Percentiles rank a stretch among this genome's conserved stretches.
Evolutionary conservation across 2,113 vertebrate genomes (phyloP).

Genomic region (Scortum barcoo): DNA sequence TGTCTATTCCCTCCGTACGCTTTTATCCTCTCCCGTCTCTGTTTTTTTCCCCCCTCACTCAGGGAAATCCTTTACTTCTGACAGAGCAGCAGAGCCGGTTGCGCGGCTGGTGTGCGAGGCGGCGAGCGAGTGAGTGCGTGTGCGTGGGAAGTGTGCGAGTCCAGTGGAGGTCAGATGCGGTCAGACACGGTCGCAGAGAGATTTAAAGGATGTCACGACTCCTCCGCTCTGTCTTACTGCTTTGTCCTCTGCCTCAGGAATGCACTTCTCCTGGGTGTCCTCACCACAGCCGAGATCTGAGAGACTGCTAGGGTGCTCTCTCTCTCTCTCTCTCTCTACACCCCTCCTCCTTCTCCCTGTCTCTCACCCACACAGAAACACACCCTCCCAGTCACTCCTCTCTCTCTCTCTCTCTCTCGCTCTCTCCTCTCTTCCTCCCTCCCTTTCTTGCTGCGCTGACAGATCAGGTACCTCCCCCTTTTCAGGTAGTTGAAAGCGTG

Average conservation of each 20-base stretch:
- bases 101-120: conserved; percentile 42
- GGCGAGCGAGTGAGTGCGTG: conserved; percentile 15
- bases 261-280: conserved; percentile 79
- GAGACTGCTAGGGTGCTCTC: conserved; percentile 68
- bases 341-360: conserved; percentile 62
- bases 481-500: conserved; percentile 78
- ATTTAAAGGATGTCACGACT: conserved; percentile 54
- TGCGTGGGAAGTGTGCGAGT: conserved; percentile 31
- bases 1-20: conserved; percentile 19
- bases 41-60: conserved; percentile 33
- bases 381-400: conserved; percentile 69
- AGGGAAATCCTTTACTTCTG: conserved; percentile 64
- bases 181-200: conserved; percentile 34
- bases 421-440: no score
- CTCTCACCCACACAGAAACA: conserved; percentile 76
- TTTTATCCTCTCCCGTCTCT: conserved; percentile 27
- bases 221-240: conserved; percentile 20
- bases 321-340: conserved; percentile 40
- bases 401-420: conserved; percentile 39
- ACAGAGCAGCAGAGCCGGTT: conserved; percentile 60
- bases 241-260: conserved; percentile 76
- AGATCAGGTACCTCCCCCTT: conserved; percentile 73
- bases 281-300: conserved; percentile 72
- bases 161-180: conserved; percentile 66
- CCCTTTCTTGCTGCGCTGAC: conserved; percentile 74